Base-by-base conservation (phyloP, 2,113 vertebrate species). In the Phycodurus eques region DNA sequence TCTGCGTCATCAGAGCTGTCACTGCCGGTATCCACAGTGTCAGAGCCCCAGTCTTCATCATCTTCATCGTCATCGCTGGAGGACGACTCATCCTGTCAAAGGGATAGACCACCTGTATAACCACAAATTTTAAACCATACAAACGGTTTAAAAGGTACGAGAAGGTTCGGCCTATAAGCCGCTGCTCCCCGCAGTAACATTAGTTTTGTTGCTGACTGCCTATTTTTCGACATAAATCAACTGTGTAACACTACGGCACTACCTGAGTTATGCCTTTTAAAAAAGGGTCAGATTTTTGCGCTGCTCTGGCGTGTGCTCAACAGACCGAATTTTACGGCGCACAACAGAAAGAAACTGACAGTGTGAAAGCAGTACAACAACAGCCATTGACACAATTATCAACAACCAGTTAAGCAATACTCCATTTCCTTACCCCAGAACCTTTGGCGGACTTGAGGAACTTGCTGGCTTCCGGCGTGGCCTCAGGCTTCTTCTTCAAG, bases 401-500 rank as follows among this genome's bases (percentile, higher is more conserved):
- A 8, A 60, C 17, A 15, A 60, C 11, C 62, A 12, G 13, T 12
- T 8, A 44, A 44, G 10, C 39, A 8, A 17, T 49, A 3, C 31
- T 49, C 8, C 10, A 11, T 1, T 1, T 10, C 65, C 90, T 89
- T 73, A 95, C 94, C 85, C 92, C 93, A 12, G 92, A 89, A 43
- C 92, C 93, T 79, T 94, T 91, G 46, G 83, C 87, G 47, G 74
- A 13, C 74, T 91, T 96, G 31, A 94, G 90, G 85, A 95, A 95
- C 82, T 94, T 90, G 82, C 90, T 93, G 77, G 93, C 88, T 0
- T 95, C 95, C 11, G 89, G 84, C 6, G 79, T 56, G 0, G 78
- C 69, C 27, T 93, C 90, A 14, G 92, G 89, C 67, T 96, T 95
- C 77, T 96, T 97, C 90, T 96, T 96, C 59, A 96, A 73, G 85